Evolutionary conservation across 30 jellyfish, hydroid and myxozoan species (phyloP).

Genomic region (Pseudorhiza aurosa): DNA sequence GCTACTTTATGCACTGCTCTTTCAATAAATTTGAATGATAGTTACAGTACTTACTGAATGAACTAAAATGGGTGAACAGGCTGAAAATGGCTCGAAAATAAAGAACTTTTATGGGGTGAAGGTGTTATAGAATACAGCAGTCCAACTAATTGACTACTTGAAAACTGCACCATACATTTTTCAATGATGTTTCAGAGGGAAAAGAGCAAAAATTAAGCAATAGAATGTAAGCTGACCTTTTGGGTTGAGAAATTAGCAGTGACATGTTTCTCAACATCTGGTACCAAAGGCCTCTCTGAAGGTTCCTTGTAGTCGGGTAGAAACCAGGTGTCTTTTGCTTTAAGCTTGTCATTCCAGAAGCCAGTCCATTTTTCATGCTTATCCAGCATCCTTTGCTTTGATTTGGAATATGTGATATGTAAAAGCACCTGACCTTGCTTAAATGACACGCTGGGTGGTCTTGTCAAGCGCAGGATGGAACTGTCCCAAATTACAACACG

Average conservation of each 20-base stretch:
- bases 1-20: no score
- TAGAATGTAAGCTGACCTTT: conserved; percentile 37
- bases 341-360: conserved; percentile 59
- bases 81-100: no score
- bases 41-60: no score
- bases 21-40: no score
- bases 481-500: conserved; percentile 95
- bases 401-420: conserved; percentile 67
- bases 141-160: no score
- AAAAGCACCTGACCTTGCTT: conserved; percentile 83
- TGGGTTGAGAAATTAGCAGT: conserved; percentile 68
- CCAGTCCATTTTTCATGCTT: conserved; percentile 56
- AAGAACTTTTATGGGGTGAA: no score
- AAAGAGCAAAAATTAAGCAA: no score
- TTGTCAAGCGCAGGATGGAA: conserved; percentile 68
- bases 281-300: conserved; percentile 44
- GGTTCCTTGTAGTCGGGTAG: conserved; percentile 66
- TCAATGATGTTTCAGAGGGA: no score
- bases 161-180: no score
- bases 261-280: conserved; percentile 73
- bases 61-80: no score
- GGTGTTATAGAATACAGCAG: no score
- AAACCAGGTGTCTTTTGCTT: conserved; percentile 76
- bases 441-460: conserved; percentile 92
- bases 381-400: conserved; percentile 72